Evolutionary conservation across 2,888 invertebrate species (phyloP).

Genomic region (Caenorhabditis auriculariae): DNA sequence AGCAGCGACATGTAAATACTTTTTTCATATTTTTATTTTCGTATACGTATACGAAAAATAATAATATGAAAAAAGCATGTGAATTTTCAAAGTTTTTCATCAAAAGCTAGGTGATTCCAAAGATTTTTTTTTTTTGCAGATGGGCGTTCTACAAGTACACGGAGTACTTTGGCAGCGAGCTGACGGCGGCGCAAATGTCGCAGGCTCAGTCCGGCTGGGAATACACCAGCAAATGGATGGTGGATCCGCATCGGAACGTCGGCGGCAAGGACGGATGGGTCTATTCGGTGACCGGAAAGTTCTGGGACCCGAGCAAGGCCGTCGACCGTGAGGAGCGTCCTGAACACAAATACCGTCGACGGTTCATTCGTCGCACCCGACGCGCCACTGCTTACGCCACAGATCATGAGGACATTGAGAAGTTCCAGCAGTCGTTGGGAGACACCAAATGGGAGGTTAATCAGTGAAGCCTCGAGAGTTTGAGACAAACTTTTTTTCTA

Average conservation of each 20-base stretch:
- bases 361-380: conserved; percentile 6
- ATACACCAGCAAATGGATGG: conserved; percentile 40
- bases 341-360: conserved; percentile 13
- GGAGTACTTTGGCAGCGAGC: conserved; percentile 39
- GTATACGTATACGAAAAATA: too few relatives aligned
- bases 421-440: conserved; percentile 6
- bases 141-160: conserved; percentile 37
- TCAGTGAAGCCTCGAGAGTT: neutral
- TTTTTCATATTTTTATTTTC: too few relatives aligned
- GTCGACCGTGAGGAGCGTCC: conserved; percentile 15
- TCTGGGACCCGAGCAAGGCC: conserved; percentile 33
- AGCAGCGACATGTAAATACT: too few relatives aligned
- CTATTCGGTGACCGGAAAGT: conserved; percentile 41
- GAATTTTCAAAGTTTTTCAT: too few relatives aligned
- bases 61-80: too few relatives aligned
- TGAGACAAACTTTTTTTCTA: conserved; percentile 10
- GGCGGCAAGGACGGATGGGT: conserved; percentile 56
- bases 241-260: conserved; percentile 43
- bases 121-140: conserved; percentile 5
- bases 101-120: neutral
- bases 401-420: conserved; percentile 14
- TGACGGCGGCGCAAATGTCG: conserved; percentile 12
- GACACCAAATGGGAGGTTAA: conserved; percentile 29
- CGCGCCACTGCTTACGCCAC: neutral
- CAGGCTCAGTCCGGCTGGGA: conserved; percentile 35